Base-by-base conservation (phyloP, 2,888 invertebrate species). In the Cloeon dipterum region DNA sequence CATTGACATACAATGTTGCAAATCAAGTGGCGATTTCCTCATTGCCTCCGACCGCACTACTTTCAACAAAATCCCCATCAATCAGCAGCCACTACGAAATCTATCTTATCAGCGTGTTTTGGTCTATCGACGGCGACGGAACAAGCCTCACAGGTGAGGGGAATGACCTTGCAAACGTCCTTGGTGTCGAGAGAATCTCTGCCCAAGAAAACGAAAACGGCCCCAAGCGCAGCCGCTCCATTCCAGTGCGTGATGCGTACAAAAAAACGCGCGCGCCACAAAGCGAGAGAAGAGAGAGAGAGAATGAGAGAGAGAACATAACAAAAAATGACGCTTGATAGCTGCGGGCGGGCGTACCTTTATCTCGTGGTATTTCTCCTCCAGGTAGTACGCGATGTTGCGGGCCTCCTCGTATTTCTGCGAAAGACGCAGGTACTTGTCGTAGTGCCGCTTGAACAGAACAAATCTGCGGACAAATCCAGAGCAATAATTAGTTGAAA, bases 341-440 rank as follows among this genome's bases (percentile, higher is more conserved):
- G n/a, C 10, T 32, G 10, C 14, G 25, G 18, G 19, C 32, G n/a
- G 20, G 43, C 53, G 50, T 54, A 68, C 68, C 64, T 68, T 68
- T 45, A 68, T 63, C 56, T 69, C 68, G 47, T 68, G 66, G 52
- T 69, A 69, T 51, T 68, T 68, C 46, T 69, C 68, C 47, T 69
- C 68, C 44, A 69, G 52, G 49, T 68, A 68, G 46, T 68, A 69
- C 4, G 66, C 66, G 45, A 66, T 61, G 48, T 65, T 66, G 42
- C 65, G 53, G 5, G 67, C 66, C 49, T 68, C 68, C 50, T 68
- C 67, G 49, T 68, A 68, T 48, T 66, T 66, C 42, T 65, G 62
- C n/a, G 66, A 63, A 38, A 69, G 54, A 42, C 65, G 63, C 44
- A 68, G 53, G 48, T 68, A 69, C 46, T 68, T 68, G 47, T 68